A percentile compares a stretch with the other conserved stretches of the same genome.
Evolutionary conservation across 2,888 invertebrate species (phyloP).

Genomic region (Ormia ochracea): DNA sequence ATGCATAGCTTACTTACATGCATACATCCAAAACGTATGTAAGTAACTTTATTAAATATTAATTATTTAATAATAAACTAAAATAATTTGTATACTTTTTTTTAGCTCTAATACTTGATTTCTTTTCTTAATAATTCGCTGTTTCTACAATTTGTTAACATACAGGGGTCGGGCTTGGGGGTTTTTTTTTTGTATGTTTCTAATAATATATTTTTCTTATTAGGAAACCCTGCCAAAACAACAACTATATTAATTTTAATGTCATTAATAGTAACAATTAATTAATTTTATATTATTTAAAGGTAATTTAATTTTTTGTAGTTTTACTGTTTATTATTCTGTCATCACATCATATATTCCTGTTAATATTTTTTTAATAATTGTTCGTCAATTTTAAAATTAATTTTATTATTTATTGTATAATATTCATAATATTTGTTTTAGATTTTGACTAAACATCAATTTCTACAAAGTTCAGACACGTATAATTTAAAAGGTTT

Average conservation of each 20-base stretch:
- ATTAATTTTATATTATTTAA: not conserved
- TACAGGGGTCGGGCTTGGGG: not conserved
- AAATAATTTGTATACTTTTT: not conserved
- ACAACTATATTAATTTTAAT: slow-evolving; percentile 20
- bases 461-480: slow-evolving; percentile 56
- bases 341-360: slow-evolving; percentile 43
- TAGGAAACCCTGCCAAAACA: slow-evolving; percentile 35
- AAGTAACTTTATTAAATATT: too few species aligned
- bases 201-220: not conserved
- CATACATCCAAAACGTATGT: too few species aligned
- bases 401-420: slow-evolving; percentile 1
- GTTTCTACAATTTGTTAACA: slow-evolving; percentile 23
- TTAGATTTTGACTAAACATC: slow-evolving; percentile 58
- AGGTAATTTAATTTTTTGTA: not conserved
- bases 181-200: not conserved
- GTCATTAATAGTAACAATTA: slow-evolving; percentile 38
- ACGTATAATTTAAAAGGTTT: slow-evolving; percentile 23
- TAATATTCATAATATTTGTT: slow-evolving; percentile 31
- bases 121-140: slow-evolving; percentile 18
- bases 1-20: too few species aligned
- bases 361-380: slow-evolving; percentile 18
- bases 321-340: slow-evolving; percentile 25
- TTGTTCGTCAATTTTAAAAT: not conserved
- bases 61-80: not conserved
- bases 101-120: not conserved